Evolutionary conservation across 2,888 invertebrate species (phyloP).

Genomic region (Caenorhabditis macrosperma): DNA sequence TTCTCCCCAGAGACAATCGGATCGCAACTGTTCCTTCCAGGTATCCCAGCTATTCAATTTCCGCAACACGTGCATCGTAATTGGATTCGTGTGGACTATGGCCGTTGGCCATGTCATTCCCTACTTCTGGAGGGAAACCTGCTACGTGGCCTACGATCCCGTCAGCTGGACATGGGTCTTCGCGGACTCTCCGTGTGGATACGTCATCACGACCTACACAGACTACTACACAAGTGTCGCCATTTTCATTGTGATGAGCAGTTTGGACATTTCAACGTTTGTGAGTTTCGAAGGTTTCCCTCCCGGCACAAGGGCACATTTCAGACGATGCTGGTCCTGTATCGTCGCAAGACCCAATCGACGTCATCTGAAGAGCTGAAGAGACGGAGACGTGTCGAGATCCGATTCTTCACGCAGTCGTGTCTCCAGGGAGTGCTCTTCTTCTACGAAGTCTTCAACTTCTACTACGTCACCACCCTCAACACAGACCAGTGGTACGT

Average conservation of each 20-base stretch:
- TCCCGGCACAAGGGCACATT: not conserved
- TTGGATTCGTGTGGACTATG: slow-evolving; percentile 59
- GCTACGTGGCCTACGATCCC: slow-evolving; percentile 60
- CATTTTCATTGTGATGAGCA: slow-evolving; percentile 56
- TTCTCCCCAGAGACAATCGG: not conserved
- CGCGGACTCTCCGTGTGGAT: slow-evolving; percentile 56
- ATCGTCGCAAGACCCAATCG: slow-evolving; percentile 28
- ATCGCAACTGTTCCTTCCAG: not conserved
- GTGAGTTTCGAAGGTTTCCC: too few species aligned
- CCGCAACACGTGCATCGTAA: slow-evolving; percentile 51
- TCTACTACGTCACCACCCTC: slow-evolving; percentile 54
- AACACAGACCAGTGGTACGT: slow-evolving; percentile 48
- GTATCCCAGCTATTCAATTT: slow-evolving; percentile 32
- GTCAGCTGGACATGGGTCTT: slow-evolving; percentile 58
- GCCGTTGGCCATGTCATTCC: slow-evolving; percentile 59
- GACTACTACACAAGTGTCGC: slow-evolving; percentile 64
- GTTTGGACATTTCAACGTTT: slow-evolving; percentile 56
- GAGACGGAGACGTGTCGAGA: slow-evolving; percentile 37
- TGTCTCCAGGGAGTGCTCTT: slow-evolving; percentile 55
- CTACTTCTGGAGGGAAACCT: slow-evolving; percentile 62
- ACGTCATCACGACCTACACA: slow-evolving; percentile 54
- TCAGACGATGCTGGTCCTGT: slow-evolving; percentile 40
- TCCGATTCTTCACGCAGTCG: slow-evolving; percentile 58
- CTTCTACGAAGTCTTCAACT: slow-evolving; percentile 61
- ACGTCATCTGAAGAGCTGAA: slow-evolving; percentile 14